A percentile compares a stretch with the other conserved stretches of the same genome.
These are phyloP conservation scores for Eurystomus gularis DNA, from an alignment of 2,113 vertebrate genomes.

Conservation along the genomic window DNA sequence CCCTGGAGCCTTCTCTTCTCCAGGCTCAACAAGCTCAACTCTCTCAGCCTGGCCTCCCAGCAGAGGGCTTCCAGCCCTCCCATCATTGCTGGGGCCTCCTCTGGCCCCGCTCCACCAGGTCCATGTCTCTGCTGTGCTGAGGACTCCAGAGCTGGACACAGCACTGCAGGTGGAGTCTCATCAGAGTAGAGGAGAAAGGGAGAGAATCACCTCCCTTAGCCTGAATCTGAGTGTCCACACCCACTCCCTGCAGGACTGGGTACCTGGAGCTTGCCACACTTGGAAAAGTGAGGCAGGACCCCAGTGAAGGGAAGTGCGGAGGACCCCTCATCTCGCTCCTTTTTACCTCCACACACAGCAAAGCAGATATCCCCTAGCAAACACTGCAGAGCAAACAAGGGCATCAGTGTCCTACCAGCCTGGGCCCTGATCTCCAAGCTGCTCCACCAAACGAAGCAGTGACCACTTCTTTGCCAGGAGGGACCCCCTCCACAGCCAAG, in stretches of 20 bases:
- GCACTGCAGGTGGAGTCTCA: no score
- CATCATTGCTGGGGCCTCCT: no score
- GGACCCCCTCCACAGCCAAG: background rate
- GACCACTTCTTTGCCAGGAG: background rate
- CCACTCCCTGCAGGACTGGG: background rate
- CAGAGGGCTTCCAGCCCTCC: no score
- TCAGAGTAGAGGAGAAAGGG: no score
- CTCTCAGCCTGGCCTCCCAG: no score
- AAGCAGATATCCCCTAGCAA: constrained; percentile 19
- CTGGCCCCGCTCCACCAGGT: no score
- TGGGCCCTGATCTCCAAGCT: background rate
- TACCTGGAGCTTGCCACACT: background rate
- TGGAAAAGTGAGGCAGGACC: accelerated
- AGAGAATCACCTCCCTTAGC: no score
- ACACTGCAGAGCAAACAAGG: constrained; percentile 22
- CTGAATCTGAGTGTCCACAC: background rate
- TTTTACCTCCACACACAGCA: background rate
- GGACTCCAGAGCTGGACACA: no score
- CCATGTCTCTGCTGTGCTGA: no score
- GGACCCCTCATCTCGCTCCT: background rate
- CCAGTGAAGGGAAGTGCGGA: background rate
- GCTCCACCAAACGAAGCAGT: background rate
- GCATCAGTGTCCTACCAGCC: background rate
- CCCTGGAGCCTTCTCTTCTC: background rate
- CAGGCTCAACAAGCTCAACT: no score